Evolutionary conservation across 2,888 invertebrate species (phyloP), one percentile per base, ranked within the genome.

Genomic region (Erebia ligea): DNA sequence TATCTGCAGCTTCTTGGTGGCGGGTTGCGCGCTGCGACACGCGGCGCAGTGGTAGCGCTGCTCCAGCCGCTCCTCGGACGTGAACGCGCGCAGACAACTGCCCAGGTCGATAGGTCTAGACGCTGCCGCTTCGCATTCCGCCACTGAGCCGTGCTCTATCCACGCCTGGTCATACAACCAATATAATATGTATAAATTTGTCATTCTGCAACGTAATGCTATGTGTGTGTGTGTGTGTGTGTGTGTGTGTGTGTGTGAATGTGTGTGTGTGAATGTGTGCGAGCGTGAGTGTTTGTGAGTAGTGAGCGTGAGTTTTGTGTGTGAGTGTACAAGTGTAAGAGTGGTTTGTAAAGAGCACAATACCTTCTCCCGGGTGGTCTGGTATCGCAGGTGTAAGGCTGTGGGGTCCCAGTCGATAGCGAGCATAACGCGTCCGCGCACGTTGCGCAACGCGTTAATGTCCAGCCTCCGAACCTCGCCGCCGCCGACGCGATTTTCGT

Each of bases 371-470:
- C 96, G 90, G 1, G 96, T 95, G 79, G 95, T 95, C 89, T 97
- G 97, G 91, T 98, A 98, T 54, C 98, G 95, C 79, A 98, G 95
- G 91, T 98, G 98, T 79, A 98, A 93, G 61, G 98, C 98, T 0
- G 98, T 98, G 73, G 98, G 98, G 88, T 98, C 98, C 98, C 98
- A 98, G 93, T 98, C 98, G 74, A 98, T 96, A 75, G 98, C 98
- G 76, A 98, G 86, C 85, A 87, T 69, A 0, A 72, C 64, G 85
- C 74, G 72, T 79, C 78, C 75, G 73, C 77, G 82, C 78, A 74
- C 72, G 59, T 75, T 77, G 70, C 67, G 77, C 70, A 81, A 69
- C 64, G 74, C 74, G 63, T 73, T 68, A 75, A 80, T 75, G 57
- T 79, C 78, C 54, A 82, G 74, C 19, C 78, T 74, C 25, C 81